Base-by-base conservation (phyloP, 2,797 vertebrate species). In the Platyrinchus mystaceus region DNA sequence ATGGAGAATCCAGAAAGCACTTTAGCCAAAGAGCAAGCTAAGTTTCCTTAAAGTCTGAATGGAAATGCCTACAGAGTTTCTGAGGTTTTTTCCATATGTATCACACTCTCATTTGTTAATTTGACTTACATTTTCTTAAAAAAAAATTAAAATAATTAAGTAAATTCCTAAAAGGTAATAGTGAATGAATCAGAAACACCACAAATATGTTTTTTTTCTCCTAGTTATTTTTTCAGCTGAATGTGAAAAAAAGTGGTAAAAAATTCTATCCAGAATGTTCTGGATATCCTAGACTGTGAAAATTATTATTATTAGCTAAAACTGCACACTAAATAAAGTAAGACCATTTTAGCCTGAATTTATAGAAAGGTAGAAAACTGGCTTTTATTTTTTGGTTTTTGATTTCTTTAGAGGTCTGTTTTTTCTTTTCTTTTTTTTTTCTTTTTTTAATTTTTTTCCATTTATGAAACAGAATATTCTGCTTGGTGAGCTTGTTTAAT, bases 401-500 rank as follows among this genome's bases (percentile, higher is more conserved):
- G 16, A 16, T 60, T 78, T 66, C 50, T 22, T 21, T 12, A 22
- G 30, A 43, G 6, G 3, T 19, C 63, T 63, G 47, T 8, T 5
- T 46, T 60, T 28, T 19, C 69, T 59, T 27, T 5, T 59, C 76
- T 89, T 79, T 63, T 56, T 8, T 23, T 58, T 22, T 5, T 59
- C 76, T 89, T 79, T 63, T 56, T 8, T 23, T 58, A 11, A 53
- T 32, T 80, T 64, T 74, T 89, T 91, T 43, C n/a, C 32, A 50
- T 58, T 86, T 88, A 43, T 62, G 58, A 93, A 95, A 75, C n/a
- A 16, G 64, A 91, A 75, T 84, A 81, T 78, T 90, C 46, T 94
- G 14, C 36, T 84, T 75, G 43, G 27, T 78, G 79, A 81, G 50
- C 46, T 20, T 58, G n/a, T 58, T 81, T 75, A 63, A 15, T 64